These are phyloP conservation scores for Brachionus manjavacas DNA, from an alignment of 1,140 invertebrate species.

Conservation along the genomic window DNA sequence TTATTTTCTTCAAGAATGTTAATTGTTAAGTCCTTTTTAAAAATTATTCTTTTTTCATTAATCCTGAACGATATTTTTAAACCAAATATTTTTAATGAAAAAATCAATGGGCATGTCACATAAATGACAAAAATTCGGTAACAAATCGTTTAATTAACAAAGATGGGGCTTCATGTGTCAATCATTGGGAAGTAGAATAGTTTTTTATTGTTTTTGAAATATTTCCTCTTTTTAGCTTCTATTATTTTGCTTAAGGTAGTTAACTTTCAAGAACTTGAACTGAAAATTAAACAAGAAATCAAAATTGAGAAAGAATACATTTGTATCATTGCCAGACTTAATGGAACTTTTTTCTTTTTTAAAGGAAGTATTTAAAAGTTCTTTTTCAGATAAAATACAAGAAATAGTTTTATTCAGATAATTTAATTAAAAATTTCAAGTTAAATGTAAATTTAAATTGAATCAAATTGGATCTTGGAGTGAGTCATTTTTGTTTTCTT, in stretches of 20 bases:
- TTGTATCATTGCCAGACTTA: not conserved
- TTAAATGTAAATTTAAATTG: slow-evolving; percentile 69
- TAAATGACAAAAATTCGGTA: not conserved
- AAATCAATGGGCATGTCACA: not conserved
- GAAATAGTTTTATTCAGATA: not conserved
- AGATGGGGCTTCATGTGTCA: not conserved
- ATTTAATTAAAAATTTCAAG: not conserved
- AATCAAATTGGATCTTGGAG: too few species aligned
- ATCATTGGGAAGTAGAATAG: slow-evolving; percentile 25
- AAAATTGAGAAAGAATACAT: slow-evolving; percentile 40
- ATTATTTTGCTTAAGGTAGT: not conserved
- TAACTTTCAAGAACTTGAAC: slow-evolving; percentile 1
- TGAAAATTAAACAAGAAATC: slow-evolving; percentile 37
- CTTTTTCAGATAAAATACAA: not conserved
- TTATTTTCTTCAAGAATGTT: too few species aligned
- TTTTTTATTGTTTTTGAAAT: not conserved
- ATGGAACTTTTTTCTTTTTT: not conserved
- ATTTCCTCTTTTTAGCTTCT: not conserved
- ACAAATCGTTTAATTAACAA: slow-evolving; percentile 38
- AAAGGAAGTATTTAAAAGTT: slow-evolving; percentile 41
- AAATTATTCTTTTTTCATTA: too few species aligned
- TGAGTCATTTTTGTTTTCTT: slow-evolving; percentile 91
- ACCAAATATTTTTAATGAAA: too few species aligned
- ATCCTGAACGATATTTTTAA: too few species aligned
- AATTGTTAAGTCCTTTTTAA: too few species aligned